A percentile compares a stretch with the other conserved stretches of the same genome.
Evolutionary conservation across 2,888 invertebrate genomes (phyloP).

Genomic region (Drosophila meridiana): DNA sequence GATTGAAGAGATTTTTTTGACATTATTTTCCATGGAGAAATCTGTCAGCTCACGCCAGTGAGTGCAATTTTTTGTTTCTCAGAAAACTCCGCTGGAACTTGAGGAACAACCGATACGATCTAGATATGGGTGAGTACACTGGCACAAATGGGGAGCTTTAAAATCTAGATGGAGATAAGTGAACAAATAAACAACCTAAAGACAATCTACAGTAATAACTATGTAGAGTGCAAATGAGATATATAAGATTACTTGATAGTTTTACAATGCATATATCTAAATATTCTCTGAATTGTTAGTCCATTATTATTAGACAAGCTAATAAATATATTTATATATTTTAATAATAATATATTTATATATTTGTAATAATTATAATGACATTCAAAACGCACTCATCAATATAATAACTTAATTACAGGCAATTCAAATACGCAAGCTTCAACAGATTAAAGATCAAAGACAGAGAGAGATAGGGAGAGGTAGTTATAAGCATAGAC

Average conservation of each 20-base stretch:
- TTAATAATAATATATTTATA: not conserved
- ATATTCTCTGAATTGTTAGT: not conserved
- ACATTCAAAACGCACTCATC: not conserved
- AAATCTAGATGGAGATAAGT: not conserved
- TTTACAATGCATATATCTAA: not conserved
- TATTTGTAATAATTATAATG: not conserved
- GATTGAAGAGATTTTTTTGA: slow-evolving; percentile 26
- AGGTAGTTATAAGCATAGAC: not conserved
- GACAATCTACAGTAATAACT: not conserved
- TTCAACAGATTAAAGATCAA: slow-evolving; percentile 1
- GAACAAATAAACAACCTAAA: not conserved
- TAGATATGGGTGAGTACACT: slow-evolving; percentile 7
- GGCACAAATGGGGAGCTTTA: not conserved
- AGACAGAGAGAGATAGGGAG: not conserved
- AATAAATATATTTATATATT: not conserved
- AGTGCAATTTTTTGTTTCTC: slow-evolving; percentile 11
- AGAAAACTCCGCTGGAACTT: slow-evolving; percentile 5
- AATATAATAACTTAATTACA: slow-evolving; percentile 19
- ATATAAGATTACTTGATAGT: not conserved
- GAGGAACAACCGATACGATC: slow-evolving; percentile 1
- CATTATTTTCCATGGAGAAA: slow-evolving; percentile 22
- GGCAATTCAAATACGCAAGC: slow-evolving; percentile 4
- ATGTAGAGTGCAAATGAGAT: not conserved
- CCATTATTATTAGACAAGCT: not conserved
- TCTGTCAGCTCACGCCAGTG: slow-evolving; percentile 25